Conservation (phyloP, 2,113 vertebrate genomes). For the Cololabis saira region DNA sequence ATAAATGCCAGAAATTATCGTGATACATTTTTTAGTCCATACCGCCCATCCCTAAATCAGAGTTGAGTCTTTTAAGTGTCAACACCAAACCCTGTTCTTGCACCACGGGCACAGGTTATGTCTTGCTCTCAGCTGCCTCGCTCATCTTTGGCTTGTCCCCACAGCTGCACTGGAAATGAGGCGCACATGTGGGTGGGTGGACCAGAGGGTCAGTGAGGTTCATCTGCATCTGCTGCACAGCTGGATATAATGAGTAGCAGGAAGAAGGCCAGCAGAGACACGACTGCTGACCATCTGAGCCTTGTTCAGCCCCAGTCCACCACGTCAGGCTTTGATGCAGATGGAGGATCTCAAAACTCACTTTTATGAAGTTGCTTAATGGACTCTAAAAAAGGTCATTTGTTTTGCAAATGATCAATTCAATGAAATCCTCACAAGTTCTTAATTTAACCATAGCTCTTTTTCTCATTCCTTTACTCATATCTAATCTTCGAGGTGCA, state of each 20-base stretch:
- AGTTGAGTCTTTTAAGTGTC: no score
- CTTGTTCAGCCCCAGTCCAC: conserved; percentile 4
- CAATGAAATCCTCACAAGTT: not conserved
- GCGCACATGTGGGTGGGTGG: conserved; percentile 39
- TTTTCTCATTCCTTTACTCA: not conserved
- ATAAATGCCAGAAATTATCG: no score
- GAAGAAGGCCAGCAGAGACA: conserved; percentile 28
- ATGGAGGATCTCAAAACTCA: conserved; percentile 9
- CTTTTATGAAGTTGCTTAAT: not conserved
- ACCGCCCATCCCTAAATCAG: no score
- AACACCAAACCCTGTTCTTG: no score
- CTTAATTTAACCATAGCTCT: not conserved
- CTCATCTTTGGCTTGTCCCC: conserved; percentile 14
- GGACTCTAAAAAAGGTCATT: not conserved
- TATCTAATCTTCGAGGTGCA: fast-evolving
- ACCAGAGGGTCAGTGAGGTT: conserved; percentile 18
- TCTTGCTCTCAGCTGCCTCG: conserved; percentile 12
- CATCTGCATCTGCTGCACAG: conserved; percentile 20
- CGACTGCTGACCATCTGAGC: conserved; percentile 28
- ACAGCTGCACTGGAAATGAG: conserved; percentile 21
- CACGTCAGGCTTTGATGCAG: not conserved
- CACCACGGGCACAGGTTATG: conserved; percentile 10
- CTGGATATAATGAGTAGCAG: conserved; percentile 19
- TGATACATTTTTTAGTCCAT: no score
- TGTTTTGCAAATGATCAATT: not conserved